These are phyloP conservation scores for Gulo gulo DNA, from an alignment of 2,113 vertebrate genomes.

Conservation along the genomic window DNA sequence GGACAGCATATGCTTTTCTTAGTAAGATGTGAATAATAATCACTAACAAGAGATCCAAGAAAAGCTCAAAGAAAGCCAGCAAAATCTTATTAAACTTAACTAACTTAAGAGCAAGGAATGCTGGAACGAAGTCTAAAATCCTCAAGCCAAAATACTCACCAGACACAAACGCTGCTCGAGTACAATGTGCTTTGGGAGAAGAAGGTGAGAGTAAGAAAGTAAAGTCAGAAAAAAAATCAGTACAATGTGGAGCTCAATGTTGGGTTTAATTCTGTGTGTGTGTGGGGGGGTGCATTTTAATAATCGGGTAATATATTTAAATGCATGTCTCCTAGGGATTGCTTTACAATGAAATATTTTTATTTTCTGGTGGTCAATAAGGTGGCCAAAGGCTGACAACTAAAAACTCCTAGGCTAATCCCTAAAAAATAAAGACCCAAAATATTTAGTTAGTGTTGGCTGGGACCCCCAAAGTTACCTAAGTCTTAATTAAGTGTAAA, in stretches of 20 bases:
- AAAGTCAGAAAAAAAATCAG: background rate
- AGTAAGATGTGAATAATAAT: constrained; percentile 44
- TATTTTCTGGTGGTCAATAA: background rate
- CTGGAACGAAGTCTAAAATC: background rate
- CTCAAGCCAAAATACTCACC: constrained; percentile 4
- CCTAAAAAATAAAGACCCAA: background rate
- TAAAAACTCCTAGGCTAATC: background rate
- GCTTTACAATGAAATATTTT: background rate
- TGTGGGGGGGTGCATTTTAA: background rate
- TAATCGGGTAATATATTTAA: background rate
- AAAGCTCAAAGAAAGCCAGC: constrained; percentile 65
- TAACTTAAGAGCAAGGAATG: constrained; percentile 36
- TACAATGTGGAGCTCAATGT: background rate
- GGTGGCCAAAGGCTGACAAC: background rate
- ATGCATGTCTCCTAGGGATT: background rate
- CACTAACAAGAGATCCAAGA: constrained; percentile 54
- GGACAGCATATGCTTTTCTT: constrained; percentile 7
- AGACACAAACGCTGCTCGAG: background rate
- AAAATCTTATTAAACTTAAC: constrained; percentile 65
- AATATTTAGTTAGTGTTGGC: background rate
- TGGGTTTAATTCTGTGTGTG: background rate
- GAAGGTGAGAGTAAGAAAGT: background rate
- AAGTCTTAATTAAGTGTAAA: background rate
- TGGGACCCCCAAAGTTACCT: background rate
- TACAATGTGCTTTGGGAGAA: constrained; percentile 28